Conservation (phyloP, 2,113 vertebrate genomes). For the rat (Rattus norvegicus) region DNA sequence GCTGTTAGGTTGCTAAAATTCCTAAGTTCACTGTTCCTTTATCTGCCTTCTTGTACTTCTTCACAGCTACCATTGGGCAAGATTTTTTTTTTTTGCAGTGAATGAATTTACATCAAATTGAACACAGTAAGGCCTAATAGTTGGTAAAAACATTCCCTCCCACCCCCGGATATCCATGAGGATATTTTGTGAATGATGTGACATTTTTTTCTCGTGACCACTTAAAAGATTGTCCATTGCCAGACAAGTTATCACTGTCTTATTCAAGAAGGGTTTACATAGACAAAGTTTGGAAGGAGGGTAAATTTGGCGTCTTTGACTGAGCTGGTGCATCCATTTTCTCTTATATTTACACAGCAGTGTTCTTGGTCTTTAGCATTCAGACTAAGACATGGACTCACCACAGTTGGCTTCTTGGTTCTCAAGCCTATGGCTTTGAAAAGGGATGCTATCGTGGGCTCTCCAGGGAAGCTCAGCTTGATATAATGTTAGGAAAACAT, state of each 20-base stretch:
- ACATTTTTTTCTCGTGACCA: neutral
- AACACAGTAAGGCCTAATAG: neutral
- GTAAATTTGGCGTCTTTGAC: neutral
- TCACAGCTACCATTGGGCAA: neutral
- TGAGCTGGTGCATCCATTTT: neutral
- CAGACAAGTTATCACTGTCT: neutral
- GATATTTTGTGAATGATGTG: neutral
- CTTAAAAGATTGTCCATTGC: neutral
- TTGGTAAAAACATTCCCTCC: neutral
- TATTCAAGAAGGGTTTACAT: neutral
- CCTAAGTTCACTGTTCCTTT: neutral
- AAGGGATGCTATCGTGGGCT: neutral
- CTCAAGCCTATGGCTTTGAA: neutral
- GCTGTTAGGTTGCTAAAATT: neutral
- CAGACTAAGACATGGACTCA: neutral
- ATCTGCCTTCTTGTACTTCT: neutral
- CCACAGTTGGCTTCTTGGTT: fast-evolving
- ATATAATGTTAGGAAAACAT: neutral
- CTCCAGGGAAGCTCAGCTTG: neutral
- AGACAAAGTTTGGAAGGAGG: neutral
- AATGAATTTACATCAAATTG: neutral
- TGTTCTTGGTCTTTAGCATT: neutral
- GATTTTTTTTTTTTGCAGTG: neutral
- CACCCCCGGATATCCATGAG: neutral
- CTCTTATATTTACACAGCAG: too few species aligned